Base-by-base conservation (phyloP, 2,888 invertebrate species). In the Kryphioiulus occultus region DNA sequence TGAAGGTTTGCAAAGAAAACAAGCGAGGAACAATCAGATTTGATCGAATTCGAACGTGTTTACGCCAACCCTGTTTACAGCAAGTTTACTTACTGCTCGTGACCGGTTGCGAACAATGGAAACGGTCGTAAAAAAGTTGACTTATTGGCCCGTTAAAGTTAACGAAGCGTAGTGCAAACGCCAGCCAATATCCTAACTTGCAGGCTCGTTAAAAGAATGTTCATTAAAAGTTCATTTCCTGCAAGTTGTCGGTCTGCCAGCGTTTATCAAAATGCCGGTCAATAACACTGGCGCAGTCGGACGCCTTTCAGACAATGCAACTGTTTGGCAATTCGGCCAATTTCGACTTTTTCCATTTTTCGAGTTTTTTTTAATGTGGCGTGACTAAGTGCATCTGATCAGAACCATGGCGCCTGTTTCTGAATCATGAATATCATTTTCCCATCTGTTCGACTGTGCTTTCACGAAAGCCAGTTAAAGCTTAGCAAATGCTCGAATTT, bases 361-460 rank as follows among this genome's bases (percentile, higher is more conserved):
- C 5, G 7, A 39, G 53, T 17, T 12, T 22, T 59, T 59, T 59
- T 59, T 59, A 59, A 59, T 59, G 59, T 22, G 3, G 59, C 59
- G 59, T 59, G 59, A 59, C 22, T 22, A 59, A 59, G 59, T 59
- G 22, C 59, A 59, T 59, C 59, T 59, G 59, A 59, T 59, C 59
- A 59, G 22, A 59, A 59, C n/a, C 59, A 59, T 22, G 59, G n/a
- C 59, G 59, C 59, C 59, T 22, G 59, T 4, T 59, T 59, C 22
- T 59, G n/a, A 59, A 22, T 59, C 59, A 59, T 22, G 59, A 59
- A 59, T 59, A 59, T 59, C n/a, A 59, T 59, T 59, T 59, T 59
- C 59, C 12, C 53, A 53, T 53, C 53, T 53, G 59, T 10, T 59
- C 59, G 3, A n/a, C 59, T 22, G 59, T 10, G 3, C 22, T 4